phyloP scores from a whole-genome alignment of 2,888 invertebrate genomes.

The Phrixothrix hirtus region DNA sequence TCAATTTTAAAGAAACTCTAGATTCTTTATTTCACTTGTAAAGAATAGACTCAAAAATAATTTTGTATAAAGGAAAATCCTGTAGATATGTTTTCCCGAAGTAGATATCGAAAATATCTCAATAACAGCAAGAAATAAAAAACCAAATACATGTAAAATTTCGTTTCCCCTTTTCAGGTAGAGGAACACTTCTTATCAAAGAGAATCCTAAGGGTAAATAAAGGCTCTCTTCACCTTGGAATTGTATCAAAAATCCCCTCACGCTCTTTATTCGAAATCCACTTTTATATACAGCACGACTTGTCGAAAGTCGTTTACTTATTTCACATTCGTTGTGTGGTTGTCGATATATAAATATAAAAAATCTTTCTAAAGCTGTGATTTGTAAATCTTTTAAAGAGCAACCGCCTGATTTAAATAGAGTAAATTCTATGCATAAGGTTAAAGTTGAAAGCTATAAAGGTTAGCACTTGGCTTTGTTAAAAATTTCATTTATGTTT shows the following conservation, averaged over 20 bases:
- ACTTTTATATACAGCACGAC: slow-evolving; percentile 23
- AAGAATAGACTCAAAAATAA: neutral
- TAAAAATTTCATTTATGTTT: neutral
- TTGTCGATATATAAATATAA: slow-evolving; percentile 18
- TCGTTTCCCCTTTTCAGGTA: slow-evolving; percentile 2
- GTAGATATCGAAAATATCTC: neutral
- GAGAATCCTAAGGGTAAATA: slow-evolving; percentile 15
- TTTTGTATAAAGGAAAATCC: neutral
- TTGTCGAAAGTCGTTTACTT: slow-evolving; percentile 23
- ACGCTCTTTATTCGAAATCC: slow-evolving; percentile 23
- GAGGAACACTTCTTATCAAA: slow-evolving; percentile 8
- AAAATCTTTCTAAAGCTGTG: slow-evolving; percentile 14
- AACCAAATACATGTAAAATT: neutral
- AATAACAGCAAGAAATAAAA: slow-evolving; percentile 1
- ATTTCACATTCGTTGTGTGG: slow-evolving; percentile 22
- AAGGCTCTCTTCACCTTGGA: slow-evolving; percentile 20
- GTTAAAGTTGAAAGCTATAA: neutral
- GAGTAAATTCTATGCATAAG: neutral
- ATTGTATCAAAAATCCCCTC: slow-evolving; percentile 22
- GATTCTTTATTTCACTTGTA: neutral
- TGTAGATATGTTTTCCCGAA: neutral
- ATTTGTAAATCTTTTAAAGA: slow-evolving; percentile 10
- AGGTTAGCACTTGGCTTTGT: neutral
- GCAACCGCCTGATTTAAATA: slow-evolving; percentile 4
- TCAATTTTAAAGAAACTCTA: slow-evolving; percentile 1